Base-by-base conservation (phyloP, 1,140 invertebrate genomes). In the Kradibia gibbosae region DNA sequence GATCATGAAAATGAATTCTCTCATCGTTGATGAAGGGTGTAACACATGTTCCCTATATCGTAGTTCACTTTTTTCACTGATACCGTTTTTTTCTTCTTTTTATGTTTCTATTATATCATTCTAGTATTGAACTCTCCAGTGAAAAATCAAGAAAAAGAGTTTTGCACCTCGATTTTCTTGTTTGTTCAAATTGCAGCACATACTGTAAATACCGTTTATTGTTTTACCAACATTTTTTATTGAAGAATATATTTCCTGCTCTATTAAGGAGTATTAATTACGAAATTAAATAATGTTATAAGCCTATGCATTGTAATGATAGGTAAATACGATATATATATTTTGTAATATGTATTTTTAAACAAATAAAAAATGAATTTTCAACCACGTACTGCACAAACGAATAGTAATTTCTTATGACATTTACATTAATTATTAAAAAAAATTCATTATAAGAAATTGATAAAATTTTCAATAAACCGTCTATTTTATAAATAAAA, bases 101-200 rank as follows among this genome's bases (percentile, higher is more conserved):
- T 31, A 13, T n/a, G 62, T 39, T 67, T 67, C 34, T 17, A 39
- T 67, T 67, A 17, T 67, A 39, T 2, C 8, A 42, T n/a, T n/a
- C n/a, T n/a, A n/a, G 31, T 65, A 5, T 42, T 5, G 11, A 67
- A 67, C 34, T 67, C 62, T 39, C 4, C 39, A 1, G 22, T 39
- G 3, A 17, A 67, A 67, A 60, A 39, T 36, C 28, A 25, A 45
- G 11, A 78, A 70, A 78, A 48, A 67, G 34, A 78, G 48, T 15
- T 67, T 55, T 17, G 31, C 31, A 25, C 45, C 76, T 78, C 76
- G 20, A 70, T 78, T 78, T 78, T 70, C 25, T 45, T 42, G 65
- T 78, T 78, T 70, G 70, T 78, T 78, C 65, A 53, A 78, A 65
- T 78, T 78, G 55, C 76, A 48, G 39, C 36, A 70, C 31, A 70